Base-by-base conservation (phyloP, 2,888 invertebrate species). In the Drosophila kuntzei region DNA sequence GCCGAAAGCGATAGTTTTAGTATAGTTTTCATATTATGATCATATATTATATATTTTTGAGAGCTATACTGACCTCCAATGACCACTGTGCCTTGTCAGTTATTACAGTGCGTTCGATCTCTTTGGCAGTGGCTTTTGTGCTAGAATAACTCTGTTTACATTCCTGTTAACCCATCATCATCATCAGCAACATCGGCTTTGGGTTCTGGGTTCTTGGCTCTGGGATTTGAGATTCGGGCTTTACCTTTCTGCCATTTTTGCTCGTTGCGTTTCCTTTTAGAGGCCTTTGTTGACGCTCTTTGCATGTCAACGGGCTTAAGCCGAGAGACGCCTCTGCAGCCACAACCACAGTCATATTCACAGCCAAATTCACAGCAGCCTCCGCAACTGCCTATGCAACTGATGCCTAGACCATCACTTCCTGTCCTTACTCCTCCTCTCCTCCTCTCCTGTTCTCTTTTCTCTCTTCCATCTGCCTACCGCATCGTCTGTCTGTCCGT, bases 251-350 rank as follows among this genome's bases (percentile, higher is more conserved):
- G 59, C 59, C 53, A 54, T 50, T 50, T 70, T 74, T 63, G n/a
- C 65, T 75, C 64, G 50, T 53, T 66, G 61, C 59, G 57, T 50
- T 79, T 54, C 11, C 32, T 16, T 39, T 39, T 39, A 8, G 11
- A 16, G 60, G 63, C 61, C 64, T 68, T 69, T 80, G 83, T 76
- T 77, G 73, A 49, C 71, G 78, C 73, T 83, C 84, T 86, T 76
- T 83, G 87, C 84, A 68, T 82, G 87, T 83, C 87, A 76, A 69
- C 80, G 73, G 69, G 61, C 87, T 70, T 87, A 84, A 69, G 85
- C 64, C 64, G 76, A 61, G 61, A 61, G 73, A 67, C 76, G 66
- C 71, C 80, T 76, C 61, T 76, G 76, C 71, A 71, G 57, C 64
- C 62, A 55, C 61, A 71, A 25, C 29, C 22, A 12, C 36, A 11